Evolutionary conservation across 2,888 invertebrate genomes (phyloP), one percentile per base, ranked within the genome.

Genomic region (Arctia plantaginis): DNA sequence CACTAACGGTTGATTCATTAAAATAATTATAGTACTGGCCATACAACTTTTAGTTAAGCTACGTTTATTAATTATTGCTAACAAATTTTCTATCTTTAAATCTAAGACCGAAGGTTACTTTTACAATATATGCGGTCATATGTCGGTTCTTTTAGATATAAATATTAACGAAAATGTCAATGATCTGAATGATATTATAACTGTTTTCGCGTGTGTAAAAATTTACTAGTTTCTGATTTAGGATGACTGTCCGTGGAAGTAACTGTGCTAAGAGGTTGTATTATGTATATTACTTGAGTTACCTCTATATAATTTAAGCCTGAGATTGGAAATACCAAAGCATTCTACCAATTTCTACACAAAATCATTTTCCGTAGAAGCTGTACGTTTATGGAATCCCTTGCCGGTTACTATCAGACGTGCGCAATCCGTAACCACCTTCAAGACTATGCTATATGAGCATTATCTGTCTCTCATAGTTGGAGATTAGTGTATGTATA

Each of bases 111-210:
- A 80, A 70, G 69, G 65, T 79, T 68, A 12, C 39, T 75, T 71
- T 67, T 71, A 23, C 6, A n/a, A 27, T 66, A 35, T 1, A n/a
- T 12, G 2, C 8, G 20, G 13, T 13, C 55, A n/a, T 27, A 12
- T 62, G 73, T 76, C 77, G 77, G 51, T 76, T 74, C 41, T 72
- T 76, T 80, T 84, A 73, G 77, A 78, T 79, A 35, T 35, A 77
- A 73, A 75, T 77, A 80, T 78, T 77, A 81, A 75, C 75, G 69
- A 80, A 78, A 82, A 85, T 84, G 82, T 85, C 85, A 85, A 85
- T 81, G 75, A 81, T 84, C 80, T 83, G 77, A 77, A 77, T 79
- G 74, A 76, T 80, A 76, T 77, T 66, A 55, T 84, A 84, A 81
- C 85, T 81, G 83, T 81, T 72, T 62, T 76, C 62, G 67, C 35